Percentiles rank a stretch among this genome's conserved stretches.
phyloP scores from a whole-genome alignment of 2,888 invertebrate species.

The Geotrupes spiniger region DNA sequence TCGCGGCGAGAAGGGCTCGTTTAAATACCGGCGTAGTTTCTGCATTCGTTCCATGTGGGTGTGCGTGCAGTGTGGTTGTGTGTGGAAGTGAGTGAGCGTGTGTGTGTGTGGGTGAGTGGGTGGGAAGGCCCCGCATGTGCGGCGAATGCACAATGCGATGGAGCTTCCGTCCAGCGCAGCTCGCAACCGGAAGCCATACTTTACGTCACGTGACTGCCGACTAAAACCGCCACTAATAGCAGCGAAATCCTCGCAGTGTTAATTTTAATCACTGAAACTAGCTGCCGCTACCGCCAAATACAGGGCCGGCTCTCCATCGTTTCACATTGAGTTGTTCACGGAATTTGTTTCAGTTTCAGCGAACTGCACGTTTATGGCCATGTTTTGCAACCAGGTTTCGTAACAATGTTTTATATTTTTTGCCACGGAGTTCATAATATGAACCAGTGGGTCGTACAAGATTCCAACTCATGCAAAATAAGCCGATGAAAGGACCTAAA shows the following conservation, averaged over 20 bases:
- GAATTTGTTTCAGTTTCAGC: no score
- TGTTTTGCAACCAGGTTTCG: no score
- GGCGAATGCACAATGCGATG: conserved; percentile 8
- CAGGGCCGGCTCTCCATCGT: no score
- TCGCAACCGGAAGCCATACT: conserved; percentile 6
- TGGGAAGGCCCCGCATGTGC: conserved; percentile 6
- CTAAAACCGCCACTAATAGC: conserved; percentile 14
- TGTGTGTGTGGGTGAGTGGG: background rate
- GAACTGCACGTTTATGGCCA: no score
- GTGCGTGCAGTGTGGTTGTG: background rate
- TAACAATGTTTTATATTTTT: no score
- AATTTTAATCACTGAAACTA: conserved; percentile 13
- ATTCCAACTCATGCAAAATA: no score
- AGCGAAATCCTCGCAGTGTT: conserved; percentile 9
- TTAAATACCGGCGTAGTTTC: background rate
- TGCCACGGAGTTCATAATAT: no score
- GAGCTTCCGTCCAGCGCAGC: background rate
- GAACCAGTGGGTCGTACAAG: no score
- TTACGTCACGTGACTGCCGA: conserved; percentile 10
- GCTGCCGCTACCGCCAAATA: background rate
- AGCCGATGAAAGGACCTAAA: no score
- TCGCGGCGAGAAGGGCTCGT: no score
- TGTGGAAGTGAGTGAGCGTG: background rate
- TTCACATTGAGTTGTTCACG: no score
- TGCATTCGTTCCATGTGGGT: background rate